Evolutionary conservation across 1,140 invertebrate genomes (phyloP), one percentile per base, ranked within the genome.

Genomic region (Euwallacea fornicatus): DNA sequence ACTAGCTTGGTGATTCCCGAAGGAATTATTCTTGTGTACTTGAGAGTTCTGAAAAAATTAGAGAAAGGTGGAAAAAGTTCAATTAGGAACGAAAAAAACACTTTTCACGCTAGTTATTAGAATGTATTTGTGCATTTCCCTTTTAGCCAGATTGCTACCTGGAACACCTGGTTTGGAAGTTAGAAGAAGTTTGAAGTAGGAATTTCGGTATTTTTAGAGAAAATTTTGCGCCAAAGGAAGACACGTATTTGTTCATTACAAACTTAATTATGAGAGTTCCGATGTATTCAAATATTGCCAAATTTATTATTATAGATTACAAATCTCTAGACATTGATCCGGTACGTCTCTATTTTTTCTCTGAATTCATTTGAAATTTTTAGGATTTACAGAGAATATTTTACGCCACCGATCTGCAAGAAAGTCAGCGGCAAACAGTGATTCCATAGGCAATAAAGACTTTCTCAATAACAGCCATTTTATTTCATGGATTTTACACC

Each of bases 1-100:
- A 41, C n/a, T 10, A 58, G 21, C 55, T 58, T 58, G 7, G 13
- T 58, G 16, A 16, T 33, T 15, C 13, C 55, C 13, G 21, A 13
- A 21, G n/a, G 55, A 10, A n/a, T 11, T 10, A 10, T 50, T 50
- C 46, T 10, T 11, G 13, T 50, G 55, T 10, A 41, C n/a, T 58
- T 58, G 4, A 41, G 21, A 58, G 55, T 15, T 58, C 21, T 58
- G n/a, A 10, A 21, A 58, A 58, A 58, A 58, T 58, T 33, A 13
- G 55, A 15, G n/a, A 21, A 58, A 6, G 21, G n/a, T 33, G 21
- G 21, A 33, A 33, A 33, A 33, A 33, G 21, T 4, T 33, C 21
- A 33, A 58, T 15, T 58, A 41, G 59, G n/a, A 61, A 56, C 16
- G 54, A 56, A 56, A 56, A 7, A 9, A 56, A 15, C 16, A 56